Percentiles rank a stretch among this genome's conserved stretches.
These are phyloP conservation scores for Alces alces DNA, from an alignment of 2,113 vertebrate genomes.

Conservation along the genomic window DNA sequence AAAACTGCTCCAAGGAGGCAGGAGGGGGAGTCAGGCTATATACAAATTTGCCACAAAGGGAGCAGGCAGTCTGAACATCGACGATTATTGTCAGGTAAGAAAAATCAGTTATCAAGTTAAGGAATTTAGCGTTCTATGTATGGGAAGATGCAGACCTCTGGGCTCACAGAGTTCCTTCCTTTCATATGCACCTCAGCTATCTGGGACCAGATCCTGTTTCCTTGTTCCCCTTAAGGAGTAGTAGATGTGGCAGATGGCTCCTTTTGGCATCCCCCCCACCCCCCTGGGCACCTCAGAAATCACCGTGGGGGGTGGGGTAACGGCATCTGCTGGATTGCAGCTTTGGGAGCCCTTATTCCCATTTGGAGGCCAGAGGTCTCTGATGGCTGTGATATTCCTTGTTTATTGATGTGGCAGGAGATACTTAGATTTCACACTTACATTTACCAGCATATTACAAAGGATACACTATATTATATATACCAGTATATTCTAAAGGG, in stretches of 20 bases:
- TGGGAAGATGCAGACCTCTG: background rate
- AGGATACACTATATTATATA: background rate
- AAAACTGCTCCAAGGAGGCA: background rate
- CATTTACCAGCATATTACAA: background rate
- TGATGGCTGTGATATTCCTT: background rate
- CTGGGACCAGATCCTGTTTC: too few species aligned
- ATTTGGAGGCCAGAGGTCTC: background rate
- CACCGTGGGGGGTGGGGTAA: rapidly evolving
- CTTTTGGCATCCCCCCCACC: background rate
- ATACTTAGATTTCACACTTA: background rate
- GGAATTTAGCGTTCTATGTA: background rate
- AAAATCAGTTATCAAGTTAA: background rate
- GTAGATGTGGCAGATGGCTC: background rate
- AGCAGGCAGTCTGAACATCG: background rate
- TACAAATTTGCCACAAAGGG: background rate
- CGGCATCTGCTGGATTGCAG: background rate
- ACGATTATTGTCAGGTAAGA: background rate
- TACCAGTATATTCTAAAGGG: background rate
- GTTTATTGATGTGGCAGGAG: background rate
- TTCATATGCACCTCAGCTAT: too few species aligned
- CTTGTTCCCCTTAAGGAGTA: background rate
- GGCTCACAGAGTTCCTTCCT: background rate
- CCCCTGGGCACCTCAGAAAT: background rate
- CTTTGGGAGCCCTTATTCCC: too few species aligned
- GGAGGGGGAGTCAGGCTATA: background rate